Conservation (phyloP, 1,140 invertebrate genomes). For the Meloidogyne exigua region DNA sequence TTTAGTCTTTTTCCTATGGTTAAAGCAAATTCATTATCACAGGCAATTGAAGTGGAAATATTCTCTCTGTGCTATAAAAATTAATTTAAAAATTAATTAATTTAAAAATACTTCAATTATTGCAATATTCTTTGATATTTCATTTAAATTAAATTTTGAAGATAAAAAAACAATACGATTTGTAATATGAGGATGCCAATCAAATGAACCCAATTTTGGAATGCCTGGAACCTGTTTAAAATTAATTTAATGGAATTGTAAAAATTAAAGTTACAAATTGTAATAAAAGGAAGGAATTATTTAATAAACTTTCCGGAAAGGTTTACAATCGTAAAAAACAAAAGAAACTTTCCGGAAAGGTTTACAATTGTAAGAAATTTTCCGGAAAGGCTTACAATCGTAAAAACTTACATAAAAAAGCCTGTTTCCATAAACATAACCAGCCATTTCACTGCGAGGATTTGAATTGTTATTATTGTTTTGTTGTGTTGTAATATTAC, state of each 20-base stretch:
- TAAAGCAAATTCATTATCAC: conserved; percentile 24
- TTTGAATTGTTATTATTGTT: not conserved
- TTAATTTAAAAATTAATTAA: not conserved
- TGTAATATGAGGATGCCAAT: conserved; percentile 29
- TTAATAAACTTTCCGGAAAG: too few relatives aligned
- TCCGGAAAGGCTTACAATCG: too few relatives aligned
- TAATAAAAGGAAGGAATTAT: too few relatives aligned
- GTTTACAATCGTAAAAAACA: too few relatives aligned
- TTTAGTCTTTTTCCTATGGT: not conserved
- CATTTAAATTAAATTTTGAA: not conserved
- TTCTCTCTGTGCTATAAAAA: conserved; percentile 12
- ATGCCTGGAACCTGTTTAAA: conserved; percentile 20
- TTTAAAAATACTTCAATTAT: conserved; percentile 32
- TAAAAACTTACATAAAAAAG: not conserved
- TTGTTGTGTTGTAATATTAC: not conserved
- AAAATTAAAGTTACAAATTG: not conserved
- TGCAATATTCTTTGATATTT: conserved; percentile 10
- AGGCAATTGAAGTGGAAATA: conserved; percentile 9
- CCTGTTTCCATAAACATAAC: conserved; percentile 1
- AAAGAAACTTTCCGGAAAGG: too few relatives aligned
- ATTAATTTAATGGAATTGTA: not conserved
- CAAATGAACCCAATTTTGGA: conserved; percentile 20
- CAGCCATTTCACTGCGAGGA: conserved; percentile 2
- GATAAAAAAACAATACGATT: conserved; percentile 20
- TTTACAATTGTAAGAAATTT: too few relatives aligned